A percentile compares a stretch with the other conserved stretches of the same genome.
Conservation (phyloP, 2,797 vertebrate species). For the Ctenopoma multispine region DNA sequence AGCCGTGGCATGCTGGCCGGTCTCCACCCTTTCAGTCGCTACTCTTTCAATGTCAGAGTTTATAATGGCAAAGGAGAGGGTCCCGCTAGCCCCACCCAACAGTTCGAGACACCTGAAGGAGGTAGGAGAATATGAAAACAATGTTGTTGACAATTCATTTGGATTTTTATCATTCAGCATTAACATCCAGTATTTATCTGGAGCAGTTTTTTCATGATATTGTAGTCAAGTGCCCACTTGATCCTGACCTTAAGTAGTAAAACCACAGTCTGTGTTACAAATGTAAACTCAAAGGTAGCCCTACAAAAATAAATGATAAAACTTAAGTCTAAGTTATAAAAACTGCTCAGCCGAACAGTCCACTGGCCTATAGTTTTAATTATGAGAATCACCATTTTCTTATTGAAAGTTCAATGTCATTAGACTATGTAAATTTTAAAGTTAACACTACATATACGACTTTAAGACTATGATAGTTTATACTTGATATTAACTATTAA, state of each 20-base stretch:
- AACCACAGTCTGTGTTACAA: not conserved
- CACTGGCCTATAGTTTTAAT: not conserved
- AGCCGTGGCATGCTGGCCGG: slow-evolving; percentile 91
- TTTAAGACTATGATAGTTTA: too few relatives aligned
- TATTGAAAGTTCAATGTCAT: too few relatives aligned
- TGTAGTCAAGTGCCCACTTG: not conserved
- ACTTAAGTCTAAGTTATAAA: not conserved
- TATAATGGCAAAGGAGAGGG: slow-evolving; percentile 95
- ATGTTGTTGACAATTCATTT: not conserved
- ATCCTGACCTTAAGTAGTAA: not conserved
- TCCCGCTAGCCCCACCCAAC: slow-evolving; percentile 85
- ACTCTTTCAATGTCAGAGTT: slow-evolving; percentile 89
- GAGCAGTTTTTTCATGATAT: not conserved
- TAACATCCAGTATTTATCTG: not conserved
- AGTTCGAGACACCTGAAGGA: slow-evolving; percentile 94
- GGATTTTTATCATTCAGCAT: too few relatives aligned
- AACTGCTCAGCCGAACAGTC: not conserved
- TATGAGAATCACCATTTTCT: not conserved
- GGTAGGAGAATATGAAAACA: slow-evolving; percentile 80
- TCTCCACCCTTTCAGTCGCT: slow-evolving; percentile 91
- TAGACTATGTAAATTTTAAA: too few relatives aligned
- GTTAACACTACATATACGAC: too few relatives aligned
- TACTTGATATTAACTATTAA: not conserved
- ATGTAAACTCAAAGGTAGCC: not conserved
- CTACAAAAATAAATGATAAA: not conserved